These are phyloP conservation scores for Ispidina lecontei DNA, from an alignment of 2,797 vertebrate species.

Conservation along the genomic window DNA sequence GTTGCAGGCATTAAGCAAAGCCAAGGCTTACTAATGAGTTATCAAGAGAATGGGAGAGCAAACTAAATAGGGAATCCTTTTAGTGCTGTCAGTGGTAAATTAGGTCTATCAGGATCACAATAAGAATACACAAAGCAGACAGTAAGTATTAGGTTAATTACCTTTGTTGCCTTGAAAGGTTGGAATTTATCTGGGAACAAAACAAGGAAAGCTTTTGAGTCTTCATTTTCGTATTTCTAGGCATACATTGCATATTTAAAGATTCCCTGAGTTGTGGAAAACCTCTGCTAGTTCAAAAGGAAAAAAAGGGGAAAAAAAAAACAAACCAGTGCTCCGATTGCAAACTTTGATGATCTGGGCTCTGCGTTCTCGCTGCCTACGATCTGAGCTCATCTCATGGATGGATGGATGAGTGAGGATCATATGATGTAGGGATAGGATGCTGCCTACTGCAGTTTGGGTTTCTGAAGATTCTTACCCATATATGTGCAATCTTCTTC, in stretches of 20 bases:
- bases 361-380: too few relatives aligned
- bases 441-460: not conserved
- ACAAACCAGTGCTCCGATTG: too few relatives aligned
- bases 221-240: not conserved
- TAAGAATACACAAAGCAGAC: slow-evolving; percentile 16
- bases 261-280: too few relatives aligned
- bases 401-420: not conserved
- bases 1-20: slow-evolving; percentile 38
- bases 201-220: not conserved
- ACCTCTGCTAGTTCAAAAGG: too few relatives aligned
- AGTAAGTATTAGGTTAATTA: slow-evolving; percentile 56
- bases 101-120: slow-evolving; percentile 42
- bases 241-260: not conserved
- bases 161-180: not conserved
- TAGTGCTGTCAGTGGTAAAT: slow-evolving; percentile 31
- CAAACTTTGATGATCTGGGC: too few relatives aligned
- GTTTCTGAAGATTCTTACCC: not conserved
- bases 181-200: slow-evolving; percentile 13
- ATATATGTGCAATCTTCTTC: not conserved
- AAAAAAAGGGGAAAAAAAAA: too few relatives aligned
- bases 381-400: not conserved
- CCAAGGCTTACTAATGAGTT: slow-evolving; percentile 43
- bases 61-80: slow-evolving; percentile 53
- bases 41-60: slow-evolving; percentile 43
- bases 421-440: not conserved